Percentiles rank a stretch among this genome's conserved stretches.
These are phyloP conservation scores for Orthonyx spaldingii DNA, from an alignment of 2,113 vertebrate species.

Conservation along the genomic window DNA sequence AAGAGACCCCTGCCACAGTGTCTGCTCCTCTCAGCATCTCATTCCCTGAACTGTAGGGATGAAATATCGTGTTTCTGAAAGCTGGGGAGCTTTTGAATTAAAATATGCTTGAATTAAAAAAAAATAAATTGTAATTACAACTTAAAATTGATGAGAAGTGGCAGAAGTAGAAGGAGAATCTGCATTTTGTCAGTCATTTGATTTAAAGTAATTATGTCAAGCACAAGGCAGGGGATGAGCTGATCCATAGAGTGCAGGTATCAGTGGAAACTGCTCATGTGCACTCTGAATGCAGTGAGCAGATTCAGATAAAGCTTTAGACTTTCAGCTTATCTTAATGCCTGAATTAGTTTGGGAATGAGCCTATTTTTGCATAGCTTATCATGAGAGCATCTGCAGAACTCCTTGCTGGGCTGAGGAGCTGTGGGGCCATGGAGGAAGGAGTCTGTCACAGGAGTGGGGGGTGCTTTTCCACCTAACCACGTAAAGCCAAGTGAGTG, in stretches of 20 bases:
- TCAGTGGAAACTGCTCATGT: not conserved
- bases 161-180: not conserved
- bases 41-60: not conserved
- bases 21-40: not conserved
- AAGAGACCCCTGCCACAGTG: not conserved
- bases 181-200: not conserved
- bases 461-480: not conserved
- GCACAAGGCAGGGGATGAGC: not conserved
- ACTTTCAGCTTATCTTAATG: not conserved
- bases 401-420: not conserved
- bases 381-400: not conserved
- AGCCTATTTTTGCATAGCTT: not conserved
- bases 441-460: not conserved
- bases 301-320: not conserved
- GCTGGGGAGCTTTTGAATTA: not conserved
- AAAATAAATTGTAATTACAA: not conserved
- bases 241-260: not conserved
- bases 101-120: not conserved
- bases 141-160: not conserved
- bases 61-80: not conserved
- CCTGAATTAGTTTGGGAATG: not conserved
- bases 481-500: not conserved
- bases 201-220: not conserved
- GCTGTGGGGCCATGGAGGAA: not conserved
- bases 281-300: not conserved